phyloP scores from a whole-genome alignment of 2,797 vertebrate genomes.

The Morus bassanus region DNA sequence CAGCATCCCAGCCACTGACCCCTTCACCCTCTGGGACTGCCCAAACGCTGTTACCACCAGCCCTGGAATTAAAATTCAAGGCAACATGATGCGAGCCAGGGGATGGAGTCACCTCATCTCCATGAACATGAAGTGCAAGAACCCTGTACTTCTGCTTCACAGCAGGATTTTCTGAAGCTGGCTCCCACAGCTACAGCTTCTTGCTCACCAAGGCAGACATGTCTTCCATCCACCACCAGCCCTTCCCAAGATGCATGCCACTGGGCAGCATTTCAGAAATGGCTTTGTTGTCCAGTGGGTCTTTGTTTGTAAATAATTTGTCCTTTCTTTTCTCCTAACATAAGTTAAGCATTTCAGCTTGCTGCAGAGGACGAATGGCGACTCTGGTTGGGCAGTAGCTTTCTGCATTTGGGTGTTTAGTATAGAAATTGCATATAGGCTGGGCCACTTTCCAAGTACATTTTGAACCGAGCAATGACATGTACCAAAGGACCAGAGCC shows the following conservation, averaged over 20 bases:
- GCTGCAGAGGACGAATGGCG: not conserved
- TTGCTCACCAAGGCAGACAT: accelerated
- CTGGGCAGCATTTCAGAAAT: not conserved
- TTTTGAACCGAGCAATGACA: constrained; percentile 55
- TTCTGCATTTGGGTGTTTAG: not conserved
- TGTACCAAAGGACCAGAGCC: constrained; percentile 5
- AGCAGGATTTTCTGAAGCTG: not conserved
- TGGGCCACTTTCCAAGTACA: constrained; percentile 54
- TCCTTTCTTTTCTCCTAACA: not conserved
- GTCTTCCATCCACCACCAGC: not conserved
- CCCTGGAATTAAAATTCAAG: not conserved
- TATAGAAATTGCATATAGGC: constrained; percentile 20
- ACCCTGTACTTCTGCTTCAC: not conserved
- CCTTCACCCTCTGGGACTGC: not conserved
- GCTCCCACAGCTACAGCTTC: not conserved
- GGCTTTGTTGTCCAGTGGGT: not conserved
- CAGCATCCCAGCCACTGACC: not conserved
- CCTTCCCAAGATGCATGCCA: not conserved
- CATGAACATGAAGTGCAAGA: not conserved
- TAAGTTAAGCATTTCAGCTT: not conserved
- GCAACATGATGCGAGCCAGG: accelerated
- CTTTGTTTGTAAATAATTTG: not conserved
- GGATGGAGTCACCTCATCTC: not conserved
- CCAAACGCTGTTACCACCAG: not conserved
- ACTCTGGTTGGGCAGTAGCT: not conserved